Evolutionary conservation across 2,888 invertebrate species (phyloP), one percentile per base, ranked within the genome.

Genomic region (Drosophila melanosoma): DNA sequence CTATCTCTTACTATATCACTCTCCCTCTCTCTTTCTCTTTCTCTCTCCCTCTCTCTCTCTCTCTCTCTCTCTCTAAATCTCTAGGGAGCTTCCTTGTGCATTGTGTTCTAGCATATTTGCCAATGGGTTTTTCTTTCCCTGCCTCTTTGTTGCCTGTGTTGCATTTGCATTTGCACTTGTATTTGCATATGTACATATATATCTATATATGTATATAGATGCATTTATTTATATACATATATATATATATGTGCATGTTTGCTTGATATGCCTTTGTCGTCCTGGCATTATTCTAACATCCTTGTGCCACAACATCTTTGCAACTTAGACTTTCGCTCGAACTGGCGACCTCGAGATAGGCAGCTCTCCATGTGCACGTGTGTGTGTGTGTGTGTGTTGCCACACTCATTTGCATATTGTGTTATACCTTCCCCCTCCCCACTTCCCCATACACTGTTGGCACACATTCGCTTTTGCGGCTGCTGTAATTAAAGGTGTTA

Each of bases 401-500:
- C n/a, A 29, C 11, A 20, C 61, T 66, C 61, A 87, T 85, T 87
- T 83, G 83, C 84, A 85, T 85, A 79, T 74, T 78, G 68, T 71
- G 67, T 61, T 80, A 63, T 48, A 65, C 48, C 40, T 45, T 6
- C 29, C 32, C 12, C 40, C n/a, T 42, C 17, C 26, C n/a, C 29
- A 49, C n/a, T n/a, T 7, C 52, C 53, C 32, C 29, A 26, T n/a
- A 45, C 42, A 23, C n/a, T 23, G 42, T 76, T 83, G 86, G 72
- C 85, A 79, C 88, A 85, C 86, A 81, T 87, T 79, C 71, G 66
- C 38, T 20, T 71, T 71, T 77, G 73, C 71, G 75, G 73, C 60
- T 60, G 73, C 58, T 65, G 72, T 87, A 89, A 87, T 87, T 89
- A 83, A 89, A 89, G 84, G 87, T 87, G 87, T 87, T 89, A 89